Conservation (phyloP, 2,888 invertebrate species). For the Drosophila algonquin region DNA sequence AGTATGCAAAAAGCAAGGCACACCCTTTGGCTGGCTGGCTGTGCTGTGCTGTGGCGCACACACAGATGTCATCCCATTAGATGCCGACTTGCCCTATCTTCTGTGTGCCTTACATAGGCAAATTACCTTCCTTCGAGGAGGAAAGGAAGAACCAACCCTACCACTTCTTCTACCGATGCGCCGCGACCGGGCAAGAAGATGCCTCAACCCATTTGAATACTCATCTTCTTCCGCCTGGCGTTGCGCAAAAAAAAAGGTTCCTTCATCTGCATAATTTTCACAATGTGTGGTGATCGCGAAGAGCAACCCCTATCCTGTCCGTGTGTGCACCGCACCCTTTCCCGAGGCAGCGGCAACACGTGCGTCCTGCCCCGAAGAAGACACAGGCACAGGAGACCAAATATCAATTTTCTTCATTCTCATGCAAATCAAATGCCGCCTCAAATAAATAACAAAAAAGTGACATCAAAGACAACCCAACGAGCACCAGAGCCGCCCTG, state of each 20-base stretch:
- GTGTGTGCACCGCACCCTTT: conserved; percentile 35
- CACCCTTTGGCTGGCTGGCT: conserved; percentile 26
- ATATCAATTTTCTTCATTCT: conserved; percentile 83
- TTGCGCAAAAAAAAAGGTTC: conserved; percentile 60
- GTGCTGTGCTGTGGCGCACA: conserved; percentile 30
- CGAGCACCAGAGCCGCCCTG: conserved; percentile 3
- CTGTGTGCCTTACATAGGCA: conserved; percentile 67
- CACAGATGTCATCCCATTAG: conserved; percentile 78
- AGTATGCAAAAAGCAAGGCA: conserved; percentile 76
- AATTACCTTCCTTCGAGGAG: conserved; percentile 64
- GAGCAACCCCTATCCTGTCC: conserved; percentile 61
- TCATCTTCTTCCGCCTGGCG: conserved; percentile 66
- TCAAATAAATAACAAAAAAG: conserved; percentile 73
- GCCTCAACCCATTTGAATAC: conserved; percentile 82
- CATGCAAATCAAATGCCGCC: conserved; percentile 82
- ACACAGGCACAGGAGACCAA: conserved; percentile 69
- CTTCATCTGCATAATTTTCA: conserved; percentile 82
- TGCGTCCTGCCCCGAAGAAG: conserved; percentile 52
- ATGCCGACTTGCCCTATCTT: conserved; percentile 54
- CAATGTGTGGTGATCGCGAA: conserved; percentile 70
- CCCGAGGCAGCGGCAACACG: conserved; percentile 61
- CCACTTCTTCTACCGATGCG: conserved; percentile 3
- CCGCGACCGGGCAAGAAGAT: conserved; percentile 33
- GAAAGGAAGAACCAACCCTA: conserved; percentile 62
- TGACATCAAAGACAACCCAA: conserved; percentile 62